Conservation (phyloP, 2,888 invertebrate species). For the Sialis lutaria region DNA sequence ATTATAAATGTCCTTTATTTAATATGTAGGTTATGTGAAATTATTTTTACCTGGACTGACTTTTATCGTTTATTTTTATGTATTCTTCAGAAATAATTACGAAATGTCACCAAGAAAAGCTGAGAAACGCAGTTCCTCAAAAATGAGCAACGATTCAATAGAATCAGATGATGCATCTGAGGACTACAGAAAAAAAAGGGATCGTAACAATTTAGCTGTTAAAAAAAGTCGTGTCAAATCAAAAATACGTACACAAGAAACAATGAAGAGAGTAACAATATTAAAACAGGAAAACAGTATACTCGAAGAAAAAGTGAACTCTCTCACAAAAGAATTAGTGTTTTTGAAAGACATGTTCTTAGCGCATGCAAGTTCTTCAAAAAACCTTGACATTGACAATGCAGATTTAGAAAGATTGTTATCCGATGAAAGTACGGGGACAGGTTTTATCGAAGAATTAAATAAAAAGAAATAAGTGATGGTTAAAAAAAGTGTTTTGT, state of each 20-base stretch:
- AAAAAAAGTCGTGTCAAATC: constrained; percentile 67
- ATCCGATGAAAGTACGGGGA: constrained; percentile 24
- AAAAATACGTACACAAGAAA: constrained; percentile 59
- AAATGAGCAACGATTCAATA: constrained; percentile 28
- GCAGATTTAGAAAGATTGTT: constrained; percentile 37
- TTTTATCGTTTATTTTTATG: too few relatives aligned
- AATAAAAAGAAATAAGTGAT: too few relatives aligned
- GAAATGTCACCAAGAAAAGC: constrained; percentile 6
- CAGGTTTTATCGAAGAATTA: constrained; percentile 1
- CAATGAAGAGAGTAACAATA: constrained; percentile 53
- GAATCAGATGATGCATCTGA: constrained; percentile 40
- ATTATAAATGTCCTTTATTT: too few relatives aligned
- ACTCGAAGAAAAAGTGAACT: constrained; percentile 63
- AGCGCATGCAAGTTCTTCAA: constrained; percentile 52
- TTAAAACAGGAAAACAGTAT: constrained; percentile 63
- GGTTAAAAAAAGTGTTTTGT: too few relatives aligned
- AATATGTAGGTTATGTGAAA: too few relatives aligned
- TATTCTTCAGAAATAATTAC: neutral
- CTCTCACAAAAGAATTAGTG: constrained; percentile 60
- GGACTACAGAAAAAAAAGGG: constrained; percentile 54
- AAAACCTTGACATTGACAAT: constrained; percentile 29
- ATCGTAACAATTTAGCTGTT: constrained; percentile 71
- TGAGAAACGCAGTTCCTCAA: constrained; percentile 17
- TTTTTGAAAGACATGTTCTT: constrained; percentile 67
- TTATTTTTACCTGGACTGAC: too few relatives aligned